Conservation (phyloP, 2,797 vertebrate genomes). For the Hipposideros larvatus region DNA sequence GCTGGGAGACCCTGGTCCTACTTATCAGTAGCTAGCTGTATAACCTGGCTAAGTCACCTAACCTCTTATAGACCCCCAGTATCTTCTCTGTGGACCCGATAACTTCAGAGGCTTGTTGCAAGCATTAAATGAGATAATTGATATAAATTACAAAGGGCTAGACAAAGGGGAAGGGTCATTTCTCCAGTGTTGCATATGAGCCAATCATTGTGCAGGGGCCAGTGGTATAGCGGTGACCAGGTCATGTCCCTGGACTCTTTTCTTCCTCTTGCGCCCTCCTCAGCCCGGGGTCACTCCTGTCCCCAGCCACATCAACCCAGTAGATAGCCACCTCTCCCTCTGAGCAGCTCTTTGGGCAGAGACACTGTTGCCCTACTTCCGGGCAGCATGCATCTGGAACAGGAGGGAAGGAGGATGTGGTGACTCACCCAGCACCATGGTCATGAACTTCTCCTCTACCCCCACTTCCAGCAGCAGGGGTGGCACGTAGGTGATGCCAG, state of each 20-base stretch:
- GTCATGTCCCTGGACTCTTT: background rate
- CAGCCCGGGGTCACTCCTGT: background rate
- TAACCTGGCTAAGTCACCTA: background rate
- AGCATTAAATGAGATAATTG: background rate
- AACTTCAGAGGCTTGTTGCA: background rate
- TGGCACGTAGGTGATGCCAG: slow-evolving; percentile 92
- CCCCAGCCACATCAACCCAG: background rate
- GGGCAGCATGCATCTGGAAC: accelerated
- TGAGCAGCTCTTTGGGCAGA: accelerated
- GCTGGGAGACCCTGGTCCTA: no score
- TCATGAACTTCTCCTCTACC: slow-evolving; percentile 94
- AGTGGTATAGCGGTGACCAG: background rate
- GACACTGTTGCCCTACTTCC: background rate
- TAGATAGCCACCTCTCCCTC: background rate
- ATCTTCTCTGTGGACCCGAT: background rate
- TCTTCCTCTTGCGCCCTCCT: background rate
- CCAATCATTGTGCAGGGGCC: accelerated
- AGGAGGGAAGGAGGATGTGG: background rate
- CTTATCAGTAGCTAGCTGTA: background rate
- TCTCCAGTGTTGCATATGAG: background rate
- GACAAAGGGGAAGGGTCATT: background rate
- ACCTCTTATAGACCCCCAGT: background rate
- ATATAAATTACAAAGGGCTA: background rate
- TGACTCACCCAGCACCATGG: slow-evolving; percentile 94
- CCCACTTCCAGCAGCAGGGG: slow-evolving; percentile 93